phyloP scores from a whole-genome alignment of 1,140 invertebrate genomes.

The Dysdera silvatica region DNA sequence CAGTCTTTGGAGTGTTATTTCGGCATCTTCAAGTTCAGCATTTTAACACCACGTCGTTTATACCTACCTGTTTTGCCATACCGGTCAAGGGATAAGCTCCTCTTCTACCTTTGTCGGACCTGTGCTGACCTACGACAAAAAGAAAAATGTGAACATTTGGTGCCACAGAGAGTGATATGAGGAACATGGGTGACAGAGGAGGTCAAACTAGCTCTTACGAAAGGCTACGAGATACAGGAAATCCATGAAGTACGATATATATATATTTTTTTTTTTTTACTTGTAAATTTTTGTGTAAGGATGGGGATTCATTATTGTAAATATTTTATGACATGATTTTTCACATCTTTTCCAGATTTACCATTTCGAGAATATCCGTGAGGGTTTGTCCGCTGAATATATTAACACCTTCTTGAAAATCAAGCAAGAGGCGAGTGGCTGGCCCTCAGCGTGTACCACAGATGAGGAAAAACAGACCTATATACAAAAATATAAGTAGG shows the following conservation, averaged over 20 bases:
- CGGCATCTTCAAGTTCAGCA: neutral
- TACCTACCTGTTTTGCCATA: neutral
- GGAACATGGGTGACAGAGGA: constrained; percentile 6
- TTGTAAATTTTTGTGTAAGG: neutral
- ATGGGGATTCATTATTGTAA: too few relatives aligned
- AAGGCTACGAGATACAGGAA: neutral
- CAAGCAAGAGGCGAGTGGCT: constrained; percentile 33
- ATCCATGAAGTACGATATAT: neutral
- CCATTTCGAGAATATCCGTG: neutral
- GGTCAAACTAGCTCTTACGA: constrained; percentile 14
- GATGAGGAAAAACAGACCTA: constrained; percentile 37
- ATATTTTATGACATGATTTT: too few relatives aligned
- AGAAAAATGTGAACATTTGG: neutral
- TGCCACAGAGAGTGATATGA: neutral
- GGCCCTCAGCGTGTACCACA: constrained; percentile 35
- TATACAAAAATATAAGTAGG: constrained; percentile 37
- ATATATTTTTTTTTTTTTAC: neutral
- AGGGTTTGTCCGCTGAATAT: constrained; percentile 27
- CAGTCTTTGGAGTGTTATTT: neutral
- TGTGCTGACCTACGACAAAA: neutral
- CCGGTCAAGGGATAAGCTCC: neutral
- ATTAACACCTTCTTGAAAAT: constrained; percentile 33
- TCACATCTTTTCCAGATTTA: neutral
- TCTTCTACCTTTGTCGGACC: constrained; percentile 1
- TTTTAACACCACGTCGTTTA: neutral